Base-by-base conservation (phyloP, 1,140 invertebrate genomes). In the Diuraphis noxia region DNA sequence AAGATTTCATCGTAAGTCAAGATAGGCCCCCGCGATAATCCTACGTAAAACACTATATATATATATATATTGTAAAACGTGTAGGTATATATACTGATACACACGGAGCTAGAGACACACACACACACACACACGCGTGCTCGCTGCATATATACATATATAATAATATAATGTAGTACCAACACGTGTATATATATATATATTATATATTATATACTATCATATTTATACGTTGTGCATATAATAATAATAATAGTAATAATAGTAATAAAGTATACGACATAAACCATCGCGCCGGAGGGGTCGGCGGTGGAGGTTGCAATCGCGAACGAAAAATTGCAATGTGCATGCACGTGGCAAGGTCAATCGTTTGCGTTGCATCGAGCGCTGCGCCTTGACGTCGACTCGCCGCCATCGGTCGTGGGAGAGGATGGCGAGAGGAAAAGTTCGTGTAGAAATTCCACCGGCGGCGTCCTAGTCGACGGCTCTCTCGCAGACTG, bases 291-390 rank as follows among this genome's bases (percentile, higher is more conserved):
- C 30, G 56, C 36, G 81, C 3, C n/a, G 7, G 43, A 30, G 41
- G 84, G 34, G 84, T 34, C 2, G 21, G 43, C 19, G 84, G 84
- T 86, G 84, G 84, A 43, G 84, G 43, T 34, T 49, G 84, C 84
- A 21, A 36, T 86, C 84, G 41, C n/a, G 41, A 86, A 86, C 30
- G 84, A 49, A 86, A 49, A 86, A 86, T 86, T 86, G 84, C 84
- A 86, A 86, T 36, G 43, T 86, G 84, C 84, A 86, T 86, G 84
- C 84, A 86, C 84, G 84, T 86, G 84, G 84, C 84, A 86, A 86
- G 84, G 84, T 86, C 84, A 86, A 49, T 49, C 84, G 41, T 86
- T 43, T 21, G 43, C 85, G 46, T 52, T 86, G 85, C 85, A 86
- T 0, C 85, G 85, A 36, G 41, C 41, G 82, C 41, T n/a, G 36